A percentile compares a stretch with the other conserved stretches of the same genome.
phyloP scores from a whole-genome alignment of 2,797 vertebrate species.

The Takifugu ocellatus region DNA sequence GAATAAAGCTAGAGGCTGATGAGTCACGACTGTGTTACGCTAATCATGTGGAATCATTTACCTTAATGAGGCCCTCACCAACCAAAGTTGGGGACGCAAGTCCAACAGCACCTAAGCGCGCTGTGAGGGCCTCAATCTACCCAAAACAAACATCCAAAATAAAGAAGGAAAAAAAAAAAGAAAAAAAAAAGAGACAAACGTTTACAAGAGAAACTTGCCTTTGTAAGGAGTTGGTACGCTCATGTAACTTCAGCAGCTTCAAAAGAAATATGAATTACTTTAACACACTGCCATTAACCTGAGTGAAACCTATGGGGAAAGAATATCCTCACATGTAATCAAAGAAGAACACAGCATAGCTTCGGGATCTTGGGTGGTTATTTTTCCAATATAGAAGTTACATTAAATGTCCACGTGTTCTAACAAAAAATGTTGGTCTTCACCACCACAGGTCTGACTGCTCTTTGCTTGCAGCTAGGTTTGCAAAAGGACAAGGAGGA shows the following conservation, averaged over 20 bases:
- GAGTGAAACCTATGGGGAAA: conserved; percentile 91
- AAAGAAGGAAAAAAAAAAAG: conserved; percentile 36
- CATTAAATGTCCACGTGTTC: conserved; percentile 91
- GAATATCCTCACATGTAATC: conserved; percentile 89
- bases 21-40: conserved; percentile 51
- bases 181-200: conserved; percentile 70
- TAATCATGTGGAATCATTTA: conserved; percentile 80
- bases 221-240: conserved; percentile 81
- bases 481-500: conserved; percentile 87
- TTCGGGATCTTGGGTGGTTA: conserved; percentile 57
- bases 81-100: conserved; percentile 94
- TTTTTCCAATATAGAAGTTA: conserved; percentile 70
- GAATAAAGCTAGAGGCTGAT: conserved; percentile 78
- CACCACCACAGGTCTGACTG: conserved; percentile 85
- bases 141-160: conserved; percentile 22
- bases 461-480: conserved; percentile 72
- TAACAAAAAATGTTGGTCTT: conserved; percentile 74
- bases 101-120: conserved; percentile 95
- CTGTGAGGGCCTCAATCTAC: conserved; percentile 90
- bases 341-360: conserved; percentile 75
- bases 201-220: conserved; percentile 96
- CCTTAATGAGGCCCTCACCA: conserved; percentile 94
- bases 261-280: conserved; percentile 96
- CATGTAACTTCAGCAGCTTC: conserved; percentile 93
- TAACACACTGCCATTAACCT: conserved; percentile 99